These are phyloP conservation scores for Caradrina kadenii DNA, from an alignment of 2,888 invertebrate species.

Conservation along the genomic window DNA sequence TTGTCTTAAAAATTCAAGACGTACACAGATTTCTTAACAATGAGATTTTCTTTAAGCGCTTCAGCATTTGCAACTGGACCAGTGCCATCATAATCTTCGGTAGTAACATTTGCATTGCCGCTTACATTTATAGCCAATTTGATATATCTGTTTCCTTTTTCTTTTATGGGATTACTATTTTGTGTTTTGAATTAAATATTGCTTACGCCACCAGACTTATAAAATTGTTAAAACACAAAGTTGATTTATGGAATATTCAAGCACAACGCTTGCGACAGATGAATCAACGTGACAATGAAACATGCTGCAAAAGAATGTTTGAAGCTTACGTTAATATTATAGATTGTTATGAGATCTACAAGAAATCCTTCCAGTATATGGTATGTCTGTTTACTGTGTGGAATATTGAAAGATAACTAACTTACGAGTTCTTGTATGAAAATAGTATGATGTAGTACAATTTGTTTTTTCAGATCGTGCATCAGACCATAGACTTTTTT, in stretches of 20 bases:
- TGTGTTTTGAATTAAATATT: constrained; percentile 2
- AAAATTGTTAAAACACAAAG: not conserved
- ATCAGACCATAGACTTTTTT: not conserved
- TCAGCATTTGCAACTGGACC: not conserved
- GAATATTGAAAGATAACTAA: not conserved
- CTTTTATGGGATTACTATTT: not conserved
- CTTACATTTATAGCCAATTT: not conserved
- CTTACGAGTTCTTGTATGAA: not conserved
- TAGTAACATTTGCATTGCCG: not conserved
- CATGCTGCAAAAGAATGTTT: constrained; percentile 9
- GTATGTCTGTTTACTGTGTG: not conserved
- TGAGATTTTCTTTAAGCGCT: not conserved
- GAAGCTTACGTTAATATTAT: constrained; percentile 3
- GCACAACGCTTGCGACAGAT: not conserved
- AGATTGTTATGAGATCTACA: not conserved
- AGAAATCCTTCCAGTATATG: not conserved
- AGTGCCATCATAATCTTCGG: not conserved
- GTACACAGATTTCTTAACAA: not conserved
- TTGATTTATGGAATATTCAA: constrained; percentile 4
- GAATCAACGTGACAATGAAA: not conserved
- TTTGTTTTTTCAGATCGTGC: not conserved
- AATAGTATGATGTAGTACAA: not conserved
- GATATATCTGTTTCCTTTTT: not conserved
- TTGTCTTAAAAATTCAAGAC: not conserved
- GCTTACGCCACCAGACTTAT: constrained; percentile 7